Evolutionary conservation across 1,140 invertebrate genomes (phyloP).

Genomic region (Psix sp.): DNA sequence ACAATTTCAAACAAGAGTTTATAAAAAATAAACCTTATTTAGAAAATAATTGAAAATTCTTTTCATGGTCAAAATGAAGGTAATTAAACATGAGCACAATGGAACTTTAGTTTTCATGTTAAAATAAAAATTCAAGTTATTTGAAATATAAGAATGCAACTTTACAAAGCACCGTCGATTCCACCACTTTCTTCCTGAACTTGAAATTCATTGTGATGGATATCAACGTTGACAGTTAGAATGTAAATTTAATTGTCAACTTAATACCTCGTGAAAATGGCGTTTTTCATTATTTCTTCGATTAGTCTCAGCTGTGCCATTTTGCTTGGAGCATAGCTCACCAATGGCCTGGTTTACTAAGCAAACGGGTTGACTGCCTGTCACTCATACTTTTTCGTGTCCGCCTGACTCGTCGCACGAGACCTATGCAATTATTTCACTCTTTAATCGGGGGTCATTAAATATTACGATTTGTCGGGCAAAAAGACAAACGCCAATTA

Average conservation of each 20-base stretch:
- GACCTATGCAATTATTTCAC: constrained; percentile 50
- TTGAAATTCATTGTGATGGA: no score
- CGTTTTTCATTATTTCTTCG: constrained; percentile 6
- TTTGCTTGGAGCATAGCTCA: constrained; percentile 45
- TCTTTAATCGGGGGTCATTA: constrained; percentile 46
- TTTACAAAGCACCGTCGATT: no score
- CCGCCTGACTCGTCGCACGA: constrained; percentile 49
- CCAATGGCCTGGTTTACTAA: constrained; percentile 60
- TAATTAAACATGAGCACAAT: no score
- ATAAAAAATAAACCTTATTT: no score
- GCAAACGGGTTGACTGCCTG: constrained; percentile 59
- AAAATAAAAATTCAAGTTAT: no score
- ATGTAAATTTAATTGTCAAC: background rate
- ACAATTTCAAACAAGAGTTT: no score
- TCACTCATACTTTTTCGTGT: constrained; percentile 60
- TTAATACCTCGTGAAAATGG: background rate
- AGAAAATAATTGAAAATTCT: no score
- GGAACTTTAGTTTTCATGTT: no score
- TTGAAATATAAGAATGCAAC: no score
- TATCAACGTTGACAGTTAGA: no score
- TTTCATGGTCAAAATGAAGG: no score
- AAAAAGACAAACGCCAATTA: constrained; percentile 15
- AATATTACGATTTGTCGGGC: constrained; percentile 30
- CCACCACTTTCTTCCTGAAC: no score
- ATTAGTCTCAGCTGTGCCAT: constrained; percentile 37